These are phyloP conservation scores for Diplodus sargus DNA, from an alignment of 2,797 vertebrate species.

Conservation along the genomic window DNA sequence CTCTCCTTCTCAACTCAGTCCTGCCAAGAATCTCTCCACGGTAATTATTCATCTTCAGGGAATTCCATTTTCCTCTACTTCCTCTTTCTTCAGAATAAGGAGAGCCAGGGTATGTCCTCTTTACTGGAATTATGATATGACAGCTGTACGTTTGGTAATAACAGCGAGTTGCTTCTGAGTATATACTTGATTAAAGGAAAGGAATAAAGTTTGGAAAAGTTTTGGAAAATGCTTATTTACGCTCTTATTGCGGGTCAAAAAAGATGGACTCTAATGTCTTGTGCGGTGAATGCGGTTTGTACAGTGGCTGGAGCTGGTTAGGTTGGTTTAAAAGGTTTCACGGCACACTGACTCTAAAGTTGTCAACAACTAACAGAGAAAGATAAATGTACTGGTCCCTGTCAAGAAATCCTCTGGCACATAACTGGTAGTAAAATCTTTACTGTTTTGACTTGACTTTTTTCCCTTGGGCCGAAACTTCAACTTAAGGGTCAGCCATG, in stretches of 20 bases:
- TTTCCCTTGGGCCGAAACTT: too few relatives aligned
- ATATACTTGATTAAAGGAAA: constrained; percentile 11
- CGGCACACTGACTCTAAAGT: not conserved
- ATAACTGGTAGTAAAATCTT: too few relatives aligned
- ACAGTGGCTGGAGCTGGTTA: not conserved
- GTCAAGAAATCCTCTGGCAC: too few relatives aligned
- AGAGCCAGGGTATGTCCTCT: constrained; percentile 24
- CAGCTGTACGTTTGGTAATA: not conserved
- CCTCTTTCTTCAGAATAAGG: constrained; percentile 26
- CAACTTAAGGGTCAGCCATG: too few relatives aligned
- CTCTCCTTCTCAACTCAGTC: constrained; percentile 85
- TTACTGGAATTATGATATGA: constrained; percentile 14
- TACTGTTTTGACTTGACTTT: too few relatives aligned
- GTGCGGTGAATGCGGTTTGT: not conserved
- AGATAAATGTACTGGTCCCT: too few relatives aligned
- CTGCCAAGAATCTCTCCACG: constrained; percentile 84
- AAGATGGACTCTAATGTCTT: too few relatives aligned
- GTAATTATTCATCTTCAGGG: constrained; percentile 78
- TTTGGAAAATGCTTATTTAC: too few relatives aligned
- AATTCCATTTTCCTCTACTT: constrained; percentile 13
- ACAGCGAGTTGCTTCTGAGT: constrained; percentile 12
- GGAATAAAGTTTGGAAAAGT: not conserved
- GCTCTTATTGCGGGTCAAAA: not conserved
- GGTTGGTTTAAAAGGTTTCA: not conserved
- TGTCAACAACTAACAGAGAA: not conserved